phyloP scores from a whole-genome alignment of 35 echinoderm and acorn worm genomes.

The Nesometra sesokonis region DNA sequence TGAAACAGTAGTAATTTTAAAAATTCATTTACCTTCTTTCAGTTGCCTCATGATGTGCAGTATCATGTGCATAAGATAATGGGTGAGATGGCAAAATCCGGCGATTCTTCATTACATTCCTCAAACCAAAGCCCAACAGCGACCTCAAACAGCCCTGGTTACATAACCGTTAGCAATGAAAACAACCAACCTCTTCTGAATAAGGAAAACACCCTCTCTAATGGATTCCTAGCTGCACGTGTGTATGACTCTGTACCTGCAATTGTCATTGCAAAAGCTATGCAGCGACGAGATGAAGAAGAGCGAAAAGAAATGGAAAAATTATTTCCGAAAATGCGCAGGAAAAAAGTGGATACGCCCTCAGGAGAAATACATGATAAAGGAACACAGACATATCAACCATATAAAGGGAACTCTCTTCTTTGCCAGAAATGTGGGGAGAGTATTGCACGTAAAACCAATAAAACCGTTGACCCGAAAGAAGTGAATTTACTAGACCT shows the following conservation, averaged over 20 bases:
- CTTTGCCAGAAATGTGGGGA: constrained; percentile 71
- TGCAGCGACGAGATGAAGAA: constrained; percentile 78
- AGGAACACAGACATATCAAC: constrained; percentile 62
- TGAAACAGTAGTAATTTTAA: too few species aligned
- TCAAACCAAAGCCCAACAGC: constrained; percentile 12
- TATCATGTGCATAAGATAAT: constrained; percentile 97
- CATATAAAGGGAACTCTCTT: constrained; percentile 34
- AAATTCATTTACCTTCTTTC: not conserved
- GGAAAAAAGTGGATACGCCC: constrained; percentile 23
- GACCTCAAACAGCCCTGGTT: constrained; percentile 9
- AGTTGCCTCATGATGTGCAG: constrained; percentile 98
- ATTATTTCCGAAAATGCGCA: constrained; percentile 44
- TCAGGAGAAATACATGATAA: constrained; percentile 64
- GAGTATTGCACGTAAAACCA: constrained; percentile 8
- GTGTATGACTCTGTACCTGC: constrained; percentile 90
- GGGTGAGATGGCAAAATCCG: constrained; percentile 50
- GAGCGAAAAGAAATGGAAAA: constrained; percentile 89
- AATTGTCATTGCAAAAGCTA: constrained; percentile 71
- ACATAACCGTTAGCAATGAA: constrained; percentile 24
- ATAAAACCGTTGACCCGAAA: constrained; percentile 7
- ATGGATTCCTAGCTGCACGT: constrained; percentile 39
- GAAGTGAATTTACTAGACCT: constrained; percentile 55
- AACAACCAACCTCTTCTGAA: constrained; percentile 54
- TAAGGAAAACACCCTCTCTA: constrained; percentile 5
- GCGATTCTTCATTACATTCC: not conserved